Percentiles rank a stretch among this genome's conserved stretches.
These are phyloP conservation scores for Spizella passerina DNA, from an alignment of 2,797 vertebrate species.

Conservation along the genomic window DNA sequence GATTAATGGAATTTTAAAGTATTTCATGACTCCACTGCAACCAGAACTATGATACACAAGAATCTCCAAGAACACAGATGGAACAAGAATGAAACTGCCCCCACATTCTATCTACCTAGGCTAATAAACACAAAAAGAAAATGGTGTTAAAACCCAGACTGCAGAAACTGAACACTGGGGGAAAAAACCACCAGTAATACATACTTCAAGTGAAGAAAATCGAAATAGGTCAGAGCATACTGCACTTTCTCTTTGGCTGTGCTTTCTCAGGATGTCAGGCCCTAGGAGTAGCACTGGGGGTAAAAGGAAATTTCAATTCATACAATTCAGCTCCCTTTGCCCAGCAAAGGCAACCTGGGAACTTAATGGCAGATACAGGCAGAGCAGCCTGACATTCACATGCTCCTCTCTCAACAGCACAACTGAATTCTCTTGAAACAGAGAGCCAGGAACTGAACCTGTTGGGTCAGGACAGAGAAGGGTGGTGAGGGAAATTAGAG, in stretches of 20 bases:
- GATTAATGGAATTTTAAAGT: neutral
- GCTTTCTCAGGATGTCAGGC: neutral
- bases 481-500: neutral
- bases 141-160: neutral
- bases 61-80: neutral
- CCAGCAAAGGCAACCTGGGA: neutral
- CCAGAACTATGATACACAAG: neutral
- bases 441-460: neutral
- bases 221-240: too few relatives aligned
- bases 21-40: neutral
- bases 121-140: neutral
- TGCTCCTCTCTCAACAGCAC: neutral
- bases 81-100: neutral
- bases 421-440: neutral
- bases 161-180: neutral
- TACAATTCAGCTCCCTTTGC: neutral
- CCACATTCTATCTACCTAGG: neutral
- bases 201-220: neutral
- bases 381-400: neutral
- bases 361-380: neutral
- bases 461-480: neutral
- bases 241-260: neutral
- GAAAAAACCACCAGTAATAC: neutral
- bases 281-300: neutral
- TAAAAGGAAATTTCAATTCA: neutral